A percentile compares a stretch with the other conserved stretches of the same genome.
Evolutionary conservation across 2,888 invertebrate species (phyloP).

Genomic region (Perizoma flavofasciatum): DNA sequence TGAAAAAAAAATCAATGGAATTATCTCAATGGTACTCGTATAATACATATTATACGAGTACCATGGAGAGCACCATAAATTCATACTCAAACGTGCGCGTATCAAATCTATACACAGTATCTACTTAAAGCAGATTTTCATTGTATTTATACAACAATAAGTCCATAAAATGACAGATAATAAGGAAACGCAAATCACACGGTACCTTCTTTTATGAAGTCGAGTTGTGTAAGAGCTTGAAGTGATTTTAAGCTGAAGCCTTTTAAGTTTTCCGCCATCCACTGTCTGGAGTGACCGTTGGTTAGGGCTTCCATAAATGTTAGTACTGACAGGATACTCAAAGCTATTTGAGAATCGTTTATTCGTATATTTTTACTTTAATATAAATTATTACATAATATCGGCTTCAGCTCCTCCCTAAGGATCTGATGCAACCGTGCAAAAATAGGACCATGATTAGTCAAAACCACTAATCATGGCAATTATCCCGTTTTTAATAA

Average conservation of each 20-base stretch:
- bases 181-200: conserved; percentile 65
- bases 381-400: no score
- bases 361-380: no score
- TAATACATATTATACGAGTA: no score
- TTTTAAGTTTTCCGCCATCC: conserved; percentile 57
- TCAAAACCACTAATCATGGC: no score
- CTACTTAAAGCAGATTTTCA: conserved; percentile 38
- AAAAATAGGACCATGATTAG: no score
- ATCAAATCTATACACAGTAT: conserved; percentile 51
- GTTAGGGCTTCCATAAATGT: conserved; percentile 9
- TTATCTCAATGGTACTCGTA: no score
- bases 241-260: conserved; percentile 58
- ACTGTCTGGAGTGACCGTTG: conserved; percentile 48
- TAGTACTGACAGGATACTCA: no score
- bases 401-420: no score
- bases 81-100: conserved; percentile 45
- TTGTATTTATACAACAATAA: conserved; percentile 36
- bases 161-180: conserved; percentile 50
- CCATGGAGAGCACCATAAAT: conserved; percentile 13
- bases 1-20: no score
- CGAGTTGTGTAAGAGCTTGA: conserved; percentile 22
- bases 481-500: no score
- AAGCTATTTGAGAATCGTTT: no score
- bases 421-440: no score
- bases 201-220: conserved; percentile 33